Evolutionary conservation across 2,888 invertebrate species (phyloP).

Genomic region (Gastracanthus pulcherrimus): DNA sequence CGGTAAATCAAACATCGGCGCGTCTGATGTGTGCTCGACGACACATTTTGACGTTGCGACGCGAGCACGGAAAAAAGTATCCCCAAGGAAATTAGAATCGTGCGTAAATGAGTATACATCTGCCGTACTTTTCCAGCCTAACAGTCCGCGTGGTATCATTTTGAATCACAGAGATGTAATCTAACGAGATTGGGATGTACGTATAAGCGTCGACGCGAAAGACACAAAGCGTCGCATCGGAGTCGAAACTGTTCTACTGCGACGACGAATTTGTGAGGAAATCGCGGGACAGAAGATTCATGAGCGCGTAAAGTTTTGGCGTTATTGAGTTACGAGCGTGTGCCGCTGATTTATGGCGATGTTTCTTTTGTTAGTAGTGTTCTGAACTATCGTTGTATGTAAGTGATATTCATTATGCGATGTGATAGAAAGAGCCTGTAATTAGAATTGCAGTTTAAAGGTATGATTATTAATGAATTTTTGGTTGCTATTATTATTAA

Average conservation of each 20-base stretch:
- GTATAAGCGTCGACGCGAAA: no score
- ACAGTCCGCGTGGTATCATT: no score
- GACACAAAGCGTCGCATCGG: no score
- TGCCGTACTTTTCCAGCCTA: no score
- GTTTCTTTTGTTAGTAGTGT: not conserved
- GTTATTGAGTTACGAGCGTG: not conserved
- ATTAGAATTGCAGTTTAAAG: not conserved
- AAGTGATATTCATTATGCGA: not conserved
- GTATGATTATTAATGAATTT: not conserved
- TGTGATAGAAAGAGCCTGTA: not conserved
- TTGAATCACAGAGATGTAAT: no score
- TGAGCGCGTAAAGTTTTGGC: not conserved
- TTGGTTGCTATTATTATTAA: no score
- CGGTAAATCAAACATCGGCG: not conserved
- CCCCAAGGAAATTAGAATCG: not conserved
- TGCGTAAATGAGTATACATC: no score
- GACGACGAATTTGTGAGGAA: no score
- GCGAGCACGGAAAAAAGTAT: no score
- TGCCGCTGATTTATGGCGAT: not conserved
- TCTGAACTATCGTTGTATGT: not conserved
- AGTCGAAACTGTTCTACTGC: no score
- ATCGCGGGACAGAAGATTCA: not conserved
- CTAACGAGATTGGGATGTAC: no score
- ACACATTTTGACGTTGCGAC: not conserved
- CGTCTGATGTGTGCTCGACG: not conserved